Conservation (phyloP, 1,140 invertebrate genomes). For the Trachymyrmex septentrionalis region DNA sequence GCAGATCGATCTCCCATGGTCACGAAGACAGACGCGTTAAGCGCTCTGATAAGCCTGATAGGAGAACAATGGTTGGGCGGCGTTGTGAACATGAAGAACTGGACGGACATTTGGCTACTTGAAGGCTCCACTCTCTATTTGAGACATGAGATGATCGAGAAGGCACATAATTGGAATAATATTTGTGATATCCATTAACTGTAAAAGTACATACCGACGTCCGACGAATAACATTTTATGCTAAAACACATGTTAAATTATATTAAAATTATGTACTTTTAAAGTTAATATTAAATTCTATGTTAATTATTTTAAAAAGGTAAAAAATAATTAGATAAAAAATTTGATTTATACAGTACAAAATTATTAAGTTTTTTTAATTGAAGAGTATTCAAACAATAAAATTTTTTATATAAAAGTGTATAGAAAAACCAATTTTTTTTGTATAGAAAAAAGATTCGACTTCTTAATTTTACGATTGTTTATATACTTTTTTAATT, state of each 20-base stretch:
- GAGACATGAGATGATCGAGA: constrained; percentile 74
- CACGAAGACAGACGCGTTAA: constrained; percentile 70
- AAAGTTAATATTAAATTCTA: constrained; percentile 5
- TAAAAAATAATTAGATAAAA: background rate
- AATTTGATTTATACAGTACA: background rate
- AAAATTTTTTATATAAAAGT: background rate
- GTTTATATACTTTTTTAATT: background rate
- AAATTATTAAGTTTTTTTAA: background rate
- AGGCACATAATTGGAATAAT: constrained; percentile 75
- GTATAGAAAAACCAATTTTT: background rate
- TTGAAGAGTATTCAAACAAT: background rate
- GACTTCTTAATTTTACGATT: background rate
- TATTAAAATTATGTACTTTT: background rate
- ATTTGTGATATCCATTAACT: constrained; percentile 24
- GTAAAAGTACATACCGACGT: constrained; percentile 1
- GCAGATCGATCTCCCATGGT: constrained; percentile 75
- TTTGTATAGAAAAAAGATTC: background rate
- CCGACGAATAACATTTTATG: background rate
- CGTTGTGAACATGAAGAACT: constrained; percentile 83
- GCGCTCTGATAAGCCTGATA: constrained; percentile 73
- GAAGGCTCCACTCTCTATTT: constrained; percentile 83
- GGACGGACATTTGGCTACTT: constrained; percentile 83
- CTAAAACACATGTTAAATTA: background rate
- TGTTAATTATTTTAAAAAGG: constrained; percentile 9
- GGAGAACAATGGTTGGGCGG: constrained; percentile 86